phyloP scores from a whole-genome alignment of 2,113 vertebrate genomes.

The Synodontis membranacea region DNA sequence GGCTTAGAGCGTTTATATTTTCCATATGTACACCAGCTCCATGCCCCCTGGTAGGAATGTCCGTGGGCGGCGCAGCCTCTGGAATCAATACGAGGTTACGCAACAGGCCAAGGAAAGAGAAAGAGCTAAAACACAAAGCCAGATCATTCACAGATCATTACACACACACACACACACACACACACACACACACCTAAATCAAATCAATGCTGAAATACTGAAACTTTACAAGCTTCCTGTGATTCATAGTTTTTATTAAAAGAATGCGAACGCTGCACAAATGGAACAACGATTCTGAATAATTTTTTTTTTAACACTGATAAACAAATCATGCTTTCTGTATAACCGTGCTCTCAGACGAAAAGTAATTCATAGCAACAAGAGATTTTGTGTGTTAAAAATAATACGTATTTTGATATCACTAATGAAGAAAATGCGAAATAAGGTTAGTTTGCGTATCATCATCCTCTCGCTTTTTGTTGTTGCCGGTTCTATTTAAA shows the following conservation, averaged over 20 bases:
- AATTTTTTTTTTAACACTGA: background rate
- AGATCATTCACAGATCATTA: conserved; percentile 4
- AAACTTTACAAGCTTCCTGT: no score
- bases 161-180: background rate
- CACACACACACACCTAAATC: background rate
- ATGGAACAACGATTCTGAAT: background rate
- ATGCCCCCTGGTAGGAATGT: conserved; percentile 21
- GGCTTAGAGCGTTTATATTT: conserved; percentile 15
- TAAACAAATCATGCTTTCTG: background rate
- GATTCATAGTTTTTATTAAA: no score
- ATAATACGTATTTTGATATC: background rate
- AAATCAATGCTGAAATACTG: no score
- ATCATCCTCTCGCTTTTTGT: background rate
- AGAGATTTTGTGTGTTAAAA: background rate
- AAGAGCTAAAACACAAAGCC: conserved; percentile 12
- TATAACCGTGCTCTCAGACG: background rate
- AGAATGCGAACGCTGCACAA: background rate
- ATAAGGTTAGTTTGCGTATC: background rate
- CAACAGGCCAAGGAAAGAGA: conserved; percentile 31
- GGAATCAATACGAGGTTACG: conserved; percentile 47
- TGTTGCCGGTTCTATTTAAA: background rate
- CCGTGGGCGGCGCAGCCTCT: conserved; percentile 34
- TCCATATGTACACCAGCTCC: conserved; percentile 21
- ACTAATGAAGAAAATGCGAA: background rate
- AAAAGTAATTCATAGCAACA: background rate